phyloP scores from a whole-genome alignment of 2,113 vertebrate genomes.

The Serinus canaria region DNA sequence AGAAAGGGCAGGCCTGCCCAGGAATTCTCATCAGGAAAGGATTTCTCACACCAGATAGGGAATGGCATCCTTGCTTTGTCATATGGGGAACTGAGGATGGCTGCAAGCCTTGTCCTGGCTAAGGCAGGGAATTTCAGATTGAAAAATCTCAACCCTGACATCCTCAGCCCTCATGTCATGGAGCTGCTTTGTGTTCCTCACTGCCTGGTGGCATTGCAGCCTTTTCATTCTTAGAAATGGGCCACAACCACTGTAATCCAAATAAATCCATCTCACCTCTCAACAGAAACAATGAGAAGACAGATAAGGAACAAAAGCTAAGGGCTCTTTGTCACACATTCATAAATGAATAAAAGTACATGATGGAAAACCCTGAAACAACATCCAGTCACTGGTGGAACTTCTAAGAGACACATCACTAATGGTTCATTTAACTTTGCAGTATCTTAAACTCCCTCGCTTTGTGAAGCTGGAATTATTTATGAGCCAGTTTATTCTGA shows the following conservation, averaged over 20 bases:
- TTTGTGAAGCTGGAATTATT: conserved; percentile 37
- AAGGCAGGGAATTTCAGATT: background rate
- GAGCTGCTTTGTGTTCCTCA: background rate
- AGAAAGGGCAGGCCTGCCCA: background rate
- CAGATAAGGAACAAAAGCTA: background rate
- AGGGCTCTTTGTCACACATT: background rate
- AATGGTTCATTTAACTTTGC: conserved; percentile 47
- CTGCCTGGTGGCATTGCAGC: background rate
- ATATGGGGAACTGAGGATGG: background rate
- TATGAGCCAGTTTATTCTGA: conserved; percentile 24
- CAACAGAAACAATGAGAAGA: background rate
- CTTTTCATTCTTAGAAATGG: background rate
- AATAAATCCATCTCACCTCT: background rate
- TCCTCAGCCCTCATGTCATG: background rate
- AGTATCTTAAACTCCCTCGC: background rate
- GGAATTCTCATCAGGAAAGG: background rate
- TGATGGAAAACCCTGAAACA: background rate
- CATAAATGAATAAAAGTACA: background rate
- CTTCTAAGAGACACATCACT: conserved; percentile 15
- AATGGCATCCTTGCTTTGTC: background rate
- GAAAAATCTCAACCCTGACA: background rate
- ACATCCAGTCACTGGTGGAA: background rate
- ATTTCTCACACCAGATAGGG: background rate
- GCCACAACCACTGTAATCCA: background rate
- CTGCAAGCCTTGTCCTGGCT: background rate